Evolutionary conservation across 2,888 invertebrate genomes (phyloP), one percentile per base, ranked within the genome.

Genomic region (Pediacus dermestoides): DNA sequence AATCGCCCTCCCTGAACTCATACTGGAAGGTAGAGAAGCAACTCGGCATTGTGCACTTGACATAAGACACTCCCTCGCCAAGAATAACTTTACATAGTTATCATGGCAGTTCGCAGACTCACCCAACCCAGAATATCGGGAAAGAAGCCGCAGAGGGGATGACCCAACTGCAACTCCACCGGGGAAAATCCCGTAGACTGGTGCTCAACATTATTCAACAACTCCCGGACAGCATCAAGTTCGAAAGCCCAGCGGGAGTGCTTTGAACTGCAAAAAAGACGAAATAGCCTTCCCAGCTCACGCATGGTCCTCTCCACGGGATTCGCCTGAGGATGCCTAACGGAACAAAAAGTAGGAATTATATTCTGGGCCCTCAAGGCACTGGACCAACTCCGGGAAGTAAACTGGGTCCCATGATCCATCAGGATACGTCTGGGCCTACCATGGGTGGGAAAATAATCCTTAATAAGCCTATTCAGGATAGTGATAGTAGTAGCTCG

Each of bases 241-340:
- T 44, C 32, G 23, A 11, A 21, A 3, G 43, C 42, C 47, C 49
- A 51, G 3, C 26, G 13, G 2, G 44, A 30, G 23, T 52, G 49
- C 10, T 44, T 4, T 4, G 34, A 28, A 12, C 30, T 22, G 15
- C 44, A 44, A 30, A 35, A 48, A 4, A 42, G 16, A 8, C 49
- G 30, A 16, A 42, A 43, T 7, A 46, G 10, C 11, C 48, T 11
- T 15, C 40, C 45, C 15, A 46, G 16, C 21, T 52, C 53, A 15
- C 50, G 16, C 54, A 55, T 56, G 1, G 45, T 39, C 11, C 54
- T 12, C 31, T 53, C 50, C 0, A 44, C 35, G 1, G 48, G 51
- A 40, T 53, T 53, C 1, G 40, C 43, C 30, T 50, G 47, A 2
- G 53, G 52, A 36, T 52, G 49, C 2, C 47, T 13, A 1, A 48